These are phyloP conservation scores for Sebastes kiyomatsui DNA, from an alignment of 2,797 vertebrate genomes.

Conservation along the genomic window DNA sequence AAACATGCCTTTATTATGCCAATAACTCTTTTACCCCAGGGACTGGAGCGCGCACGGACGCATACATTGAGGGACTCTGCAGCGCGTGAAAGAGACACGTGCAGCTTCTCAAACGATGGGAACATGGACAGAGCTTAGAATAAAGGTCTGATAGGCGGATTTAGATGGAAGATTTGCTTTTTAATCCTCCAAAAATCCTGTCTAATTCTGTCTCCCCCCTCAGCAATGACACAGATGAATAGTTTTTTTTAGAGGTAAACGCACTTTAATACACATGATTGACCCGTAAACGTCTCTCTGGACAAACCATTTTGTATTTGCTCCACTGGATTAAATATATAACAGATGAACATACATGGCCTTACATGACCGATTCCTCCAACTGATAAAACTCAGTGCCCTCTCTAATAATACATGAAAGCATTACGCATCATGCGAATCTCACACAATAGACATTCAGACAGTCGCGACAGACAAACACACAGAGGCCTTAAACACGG, in stretches of 20 bases:
- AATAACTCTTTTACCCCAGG: conserved; percentile 71
- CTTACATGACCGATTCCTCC: conserved; percentile 26
- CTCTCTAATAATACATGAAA: conserved; percentile 77
- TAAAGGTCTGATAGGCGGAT: neutral
- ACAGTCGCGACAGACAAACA: conserved; percentile 64
- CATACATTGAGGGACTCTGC: conserved; percentile 70
- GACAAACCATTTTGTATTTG: conserved; percentile 77
- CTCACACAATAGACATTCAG: conserved; percentile 85
- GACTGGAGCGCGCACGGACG: conserved; percentile 67
- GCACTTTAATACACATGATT: conserved; percentile 91
- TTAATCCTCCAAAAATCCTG: neutral
- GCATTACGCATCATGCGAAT: conserved; percentile 88
- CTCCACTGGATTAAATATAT: conserved; percentile 82
- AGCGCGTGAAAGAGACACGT: conserved; percentile 22
- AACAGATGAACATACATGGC: conserved; percentile 69
- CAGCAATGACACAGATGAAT: conserved; percentile 53
- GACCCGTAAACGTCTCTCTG: conserved; percentile 91
- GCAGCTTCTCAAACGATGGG: conserved; percentile 6
- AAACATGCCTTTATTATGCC: conserved; percentile 79
- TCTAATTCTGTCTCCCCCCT: neutral
- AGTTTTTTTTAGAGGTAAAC: conserved; percentile 61
- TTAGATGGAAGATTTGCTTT: neutral
- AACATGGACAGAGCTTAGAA: neutral
- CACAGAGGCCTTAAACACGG: conserved; percentile 53
- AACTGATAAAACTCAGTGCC: conserved; percentile 98